These are phyloP conservation scores for Syngnathus rostellatus DNA, from an alignment of 2,797 vertebrate species.

Conservation along the genomic window DNA sequence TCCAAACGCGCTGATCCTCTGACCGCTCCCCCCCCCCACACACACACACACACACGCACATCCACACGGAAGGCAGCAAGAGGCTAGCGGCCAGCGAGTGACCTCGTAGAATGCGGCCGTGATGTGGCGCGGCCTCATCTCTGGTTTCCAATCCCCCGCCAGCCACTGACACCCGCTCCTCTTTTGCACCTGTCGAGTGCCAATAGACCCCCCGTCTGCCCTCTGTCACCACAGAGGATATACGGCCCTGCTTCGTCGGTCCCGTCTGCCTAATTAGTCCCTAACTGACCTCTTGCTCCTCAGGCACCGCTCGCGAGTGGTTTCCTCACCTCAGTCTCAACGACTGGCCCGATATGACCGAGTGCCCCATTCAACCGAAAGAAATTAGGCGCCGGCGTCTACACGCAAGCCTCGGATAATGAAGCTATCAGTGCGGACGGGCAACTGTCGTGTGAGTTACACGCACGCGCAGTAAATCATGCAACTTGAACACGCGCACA, in stretches of 20 bases:
- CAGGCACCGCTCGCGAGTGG: conserved; percentile 21
- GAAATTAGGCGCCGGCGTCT: conserved; percentile 72
- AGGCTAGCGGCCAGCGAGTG: conserved; percentile 53
- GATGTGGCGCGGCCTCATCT: conserved; percentile 55
- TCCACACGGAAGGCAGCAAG: conserved; percentile 31
- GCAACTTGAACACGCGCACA: conserved; percentile 26
- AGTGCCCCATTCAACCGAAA: conserved; percentile 40
- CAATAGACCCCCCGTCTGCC: conserved; percentile 79
- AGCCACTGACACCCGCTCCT: conserved; percentile 64
- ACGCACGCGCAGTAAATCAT: conserved; percentile 44
- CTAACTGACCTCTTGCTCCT: conserved; percentile 34
- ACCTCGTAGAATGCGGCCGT: conserved; percentile 43
- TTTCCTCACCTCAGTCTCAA: conserved; percentile 13
- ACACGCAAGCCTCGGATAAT: conserved; percentile 75
- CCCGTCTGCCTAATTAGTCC: conserved; percentile 74
- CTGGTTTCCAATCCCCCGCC: conserved; percentile 67
- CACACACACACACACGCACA: conserved; percentile 1
- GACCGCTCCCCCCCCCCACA: conserved; percentile 9
- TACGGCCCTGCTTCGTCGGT: conserved; percentile 74
- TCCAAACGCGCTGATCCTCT: conserved; percentile 44
- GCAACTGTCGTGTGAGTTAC: conserved; percentile 56
- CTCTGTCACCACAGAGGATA: conserved; percentile 87
- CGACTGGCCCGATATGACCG: conserved; percentile 22
- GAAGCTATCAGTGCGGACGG: conserved; percentile 67
- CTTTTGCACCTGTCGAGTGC: conserved; percentile 79